Percentiles rank a stretch among this genome's conserved stretches.
Evolutionary conservation across 1,140 invertebrate genomes (phyloP).

Genomic region (Drosophila arizonae): DNA sequence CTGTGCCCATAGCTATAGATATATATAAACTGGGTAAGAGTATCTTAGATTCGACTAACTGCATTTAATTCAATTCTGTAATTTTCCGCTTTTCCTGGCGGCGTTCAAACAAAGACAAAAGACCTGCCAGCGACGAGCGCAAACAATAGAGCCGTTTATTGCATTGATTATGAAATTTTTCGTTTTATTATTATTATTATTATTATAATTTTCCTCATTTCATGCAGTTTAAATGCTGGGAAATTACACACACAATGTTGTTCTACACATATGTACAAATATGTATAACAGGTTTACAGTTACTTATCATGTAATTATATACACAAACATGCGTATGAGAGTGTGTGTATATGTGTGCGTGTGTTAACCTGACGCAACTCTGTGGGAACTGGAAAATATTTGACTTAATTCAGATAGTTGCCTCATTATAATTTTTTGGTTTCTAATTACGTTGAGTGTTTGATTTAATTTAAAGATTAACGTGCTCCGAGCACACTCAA

Average conservation of each 20-base stretch:
- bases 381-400: conserved; percentile 46
- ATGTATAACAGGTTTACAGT: conserved; percentile 60
- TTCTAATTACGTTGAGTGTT: conserved; percentile 15
- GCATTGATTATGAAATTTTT: conserved; percentile 74
- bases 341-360: conserved; percentile 2
- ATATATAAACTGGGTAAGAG: neutral
- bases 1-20: no score
- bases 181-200: conserved; percentile 4
- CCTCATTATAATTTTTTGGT: conserved; percentile 3
- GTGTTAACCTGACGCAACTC: neutral
- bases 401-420: conserved; percentile 2
- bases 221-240: conserved; percentile 61
- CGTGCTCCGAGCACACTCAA: neutral
- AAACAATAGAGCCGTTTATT: conserved; percentile 66
- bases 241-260: conserved; percentile 48
- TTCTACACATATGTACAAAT: conserved; percentile 1
- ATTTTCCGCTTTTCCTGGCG: conserved; percentile 6
- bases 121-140: conserved; percentile 12
- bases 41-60: neutral
- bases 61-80: neutral
- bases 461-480: conserved; percentile 1
- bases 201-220: conserved; percentile 46
- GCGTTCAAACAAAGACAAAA: conserved; percentile 36
- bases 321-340: conserved; percentile 5
- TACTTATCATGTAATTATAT: conserved; percentile 53